phyloP scores from a whole-genome alignment of 2,113 vertebrate species.

The Pelobates fuscus region DNA sequence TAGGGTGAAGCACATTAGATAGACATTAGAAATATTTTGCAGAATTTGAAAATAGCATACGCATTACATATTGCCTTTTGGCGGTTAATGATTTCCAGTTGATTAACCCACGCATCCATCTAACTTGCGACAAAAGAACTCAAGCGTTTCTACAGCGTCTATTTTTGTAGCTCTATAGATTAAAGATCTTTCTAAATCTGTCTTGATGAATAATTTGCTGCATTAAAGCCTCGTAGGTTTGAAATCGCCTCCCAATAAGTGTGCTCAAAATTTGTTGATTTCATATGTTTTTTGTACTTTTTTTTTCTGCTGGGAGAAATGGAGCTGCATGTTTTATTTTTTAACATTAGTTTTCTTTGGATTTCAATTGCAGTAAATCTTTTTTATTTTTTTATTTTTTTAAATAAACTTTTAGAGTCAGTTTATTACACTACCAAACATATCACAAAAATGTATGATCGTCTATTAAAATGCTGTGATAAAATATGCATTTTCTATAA shows the following conservation, averaged over 20 bases:
- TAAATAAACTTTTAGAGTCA: conserved; percentile 16
- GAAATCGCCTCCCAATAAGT: background rate
- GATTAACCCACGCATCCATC: conserved; percentile 16
- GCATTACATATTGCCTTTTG: conserved; percentile 9
- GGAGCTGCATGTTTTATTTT: conserved; percentile 27
- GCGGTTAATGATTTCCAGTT: conserved; percentile 7
- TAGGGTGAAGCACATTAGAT: background rate
- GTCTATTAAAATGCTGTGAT: conserved; percentile 38
- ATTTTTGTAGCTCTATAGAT: background rate
- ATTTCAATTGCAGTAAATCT: conserved; percentile 32
- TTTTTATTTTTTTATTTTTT: no score
- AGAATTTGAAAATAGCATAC: conserved; percentile 2
- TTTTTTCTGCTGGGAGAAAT: background rate
- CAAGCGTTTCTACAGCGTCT: conserved; percentile 1
- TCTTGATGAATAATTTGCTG: conserved; percentile 43
- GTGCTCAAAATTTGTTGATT: background rate
- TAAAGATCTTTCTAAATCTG: conserved; percentile 32
- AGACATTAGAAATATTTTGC: conserved; percentile 10
- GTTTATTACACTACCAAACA: conserved; percentile 26
- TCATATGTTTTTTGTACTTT: background rate
- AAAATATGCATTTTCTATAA: conserved; percentile 43
- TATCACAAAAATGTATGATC: conserved; percentile 35
- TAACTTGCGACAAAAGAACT: conserved; percentile 8
- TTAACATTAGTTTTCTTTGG: conserved; percentile 22
- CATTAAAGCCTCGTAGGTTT: conserved; percentile 24